Evolutionary conservation across 2,888 invertebrate species (phyloP).

Genomic region (Tenthredo distinguenda): DNA sequence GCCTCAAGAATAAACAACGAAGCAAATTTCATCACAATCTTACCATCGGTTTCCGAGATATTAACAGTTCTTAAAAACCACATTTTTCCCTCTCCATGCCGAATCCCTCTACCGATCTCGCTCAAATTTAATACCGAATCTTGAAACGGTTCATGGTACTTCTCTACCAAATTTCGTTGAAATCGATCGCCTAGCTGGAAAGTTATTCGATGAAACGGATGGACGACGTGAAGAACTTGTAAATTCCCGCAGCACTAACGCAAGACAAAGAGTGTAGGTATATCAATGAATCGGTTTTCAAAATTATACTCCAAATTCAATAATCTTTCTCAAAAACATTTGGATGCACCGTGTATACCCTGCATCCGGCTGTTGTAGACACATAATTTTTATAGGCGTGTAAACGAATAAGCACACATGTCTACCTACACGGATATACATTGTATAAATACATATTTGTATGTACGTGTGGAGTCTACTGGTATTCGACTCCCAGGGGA

Average conservation of each 20-base stretch:
- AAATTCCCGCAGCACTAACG: background rate
- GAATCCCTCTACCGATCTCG: background rate
- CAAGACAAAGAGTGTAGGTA: background rate
- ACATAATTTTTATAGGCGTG: background rate
- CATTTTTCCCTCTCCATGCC: background rate
- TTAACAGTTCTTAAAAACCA: background rate
- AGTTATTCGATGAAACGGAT: background rate
- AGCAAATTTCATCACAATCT: background rate
- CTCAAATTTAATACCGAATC: background rate
- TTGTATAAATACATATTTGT: background rate
- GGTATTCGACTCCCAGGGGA: slow-evolving; percentile 31
- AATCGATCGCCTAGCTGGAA: background rate
- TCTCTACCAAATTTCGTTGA: background rate
- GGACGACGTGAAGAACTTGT: background rate
- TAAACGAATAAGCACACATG: background rate
- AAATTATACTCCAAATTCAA: background rate
- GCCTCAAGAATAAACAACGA: background rate
- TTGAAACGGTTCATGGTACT: background rate
- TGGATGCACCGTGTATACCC: background rate
- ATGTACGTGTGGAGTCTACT: slow-evolving; percentile 19
- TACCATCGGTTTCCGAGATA: background rate
- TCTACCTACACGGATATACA: background rate
- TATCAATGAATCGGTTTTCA: background rate
- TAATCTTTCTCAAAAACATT: background rate
- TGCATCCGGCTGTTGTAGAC: background rate